Evolutionary conservation across 2,113 vertebrate species (phyloP).

Genomic region (Pelecanoides urinatrix): DNA sequence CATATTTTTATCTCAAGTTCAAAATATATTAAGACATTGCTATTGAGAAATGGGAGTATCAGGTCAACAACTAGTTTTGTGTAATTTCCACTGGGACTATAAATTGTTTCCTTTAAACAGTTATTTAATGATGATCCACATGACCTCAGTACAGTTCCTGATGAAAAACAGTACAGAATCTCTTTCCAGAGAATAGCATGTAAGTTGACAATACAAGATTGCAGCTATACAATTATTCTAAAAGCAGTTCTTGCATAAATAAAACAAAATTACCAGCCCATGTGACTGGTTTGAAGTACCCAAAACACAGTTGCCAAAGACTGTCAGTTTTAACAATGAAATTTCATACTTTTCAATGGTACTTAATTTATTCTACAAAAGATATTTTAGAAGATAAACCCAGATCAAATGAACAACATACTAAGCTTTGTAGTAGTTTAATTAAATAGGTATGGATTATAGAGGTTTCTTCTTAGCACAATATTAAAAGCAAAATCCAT

Average conservation of each 20-base stretch:
- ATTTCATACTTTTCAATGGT: background rate
- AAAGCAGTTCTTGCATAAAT: background rate
- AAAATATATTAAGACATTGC: background rate
- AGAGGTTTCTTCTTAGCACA: background rate
- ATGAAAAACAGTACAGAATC: background rate
- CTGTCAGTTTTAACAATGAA: background rate
- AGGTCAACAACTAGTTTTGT: background rate
- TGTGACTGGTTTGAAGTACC: background rate
- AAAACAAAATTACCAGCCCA: background rate
- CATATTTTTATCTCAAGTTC: background rate
- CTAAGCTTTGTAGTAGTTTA: background rate
- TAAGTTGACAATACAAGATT: background rate
- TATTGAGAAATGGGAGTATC: background rate
- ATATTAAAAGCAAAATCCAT: background rate
- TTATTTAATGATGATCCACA: conserved; percentile 2
- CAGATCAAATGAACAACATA: background rate
- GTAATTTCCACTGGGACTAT: background rate
- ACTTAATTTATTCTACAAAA: background rate
- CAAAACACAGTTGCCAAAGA: background rate
- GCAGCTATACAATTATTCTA: background rate
- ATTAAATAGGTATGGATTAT: background rate
- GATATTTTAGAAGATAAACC: background rate
- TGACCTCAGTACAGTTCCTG: background rate
- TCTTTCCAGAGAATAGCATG: background rate
- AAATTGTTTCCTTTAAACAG: background rate